Evolutionary conservation across 2,888 invertebrate genomes (phyloP), one percentile per base, ranked within the genome.

Genomic region (Folsomia candida): DNA sequence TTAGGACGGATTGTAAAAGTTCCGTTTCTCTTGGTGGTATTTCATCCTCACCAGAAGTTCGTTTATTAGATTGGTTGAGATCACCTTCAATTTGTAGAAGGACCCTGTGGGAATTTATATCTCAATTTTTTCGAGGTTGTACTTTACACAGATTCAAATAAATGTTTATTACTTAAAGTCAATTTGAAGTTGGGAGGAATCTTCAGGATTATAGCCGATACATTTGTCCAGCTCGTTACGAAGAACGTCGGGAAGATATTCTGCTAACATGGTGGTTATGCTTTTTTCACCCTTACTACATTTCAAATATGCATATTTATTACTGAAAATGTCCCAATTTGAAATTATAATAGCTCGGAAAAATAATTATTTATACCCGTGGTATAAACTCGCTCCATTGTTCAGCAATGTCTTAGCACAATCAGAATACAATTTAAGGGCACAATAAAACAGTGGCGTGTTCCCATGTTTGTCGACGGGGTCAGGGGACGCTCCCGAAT

Each of bases 1-100:
- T 67, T 47, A 73, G 57, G 54, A 73, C 47, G 51, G 60, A 62
- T 51, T 67, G 62, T 22, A 75, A 51, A 2, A 75, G 68, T 51
- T 73, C 73, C 11, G 75, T 76, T 65, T 76, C 75, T 51, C 24
- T 47, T 51, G 75, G 75, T 24, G 57, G 57, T 1, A 51, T n/a
- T n/a, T n/a, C n/a, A n/a, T n/a, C n/a, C n/a, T n/a, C 14, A 14
- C 54, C 61, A 26, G 6, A 11, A 60, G n/a, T n/a, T n/a, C n/a
- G n/a, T n/a, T n/a, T n/a, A n/a, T n/a, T 60, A 60, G 26, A 67
- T 57, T 47, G 66, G 57, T 4, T 51, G 59, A 57, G 54, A 63
- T 63, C 22, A 37, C 29, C 22, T 57, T 26, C 51, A 24, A 54
- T 69, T 61, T 72, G 72, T 9, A 69, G 26, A 6, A 72, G 59